Evolutionary conservation across 2,797 vertebrate species (phyloP).

Genomic region (Cuculus canorus): DNA sequence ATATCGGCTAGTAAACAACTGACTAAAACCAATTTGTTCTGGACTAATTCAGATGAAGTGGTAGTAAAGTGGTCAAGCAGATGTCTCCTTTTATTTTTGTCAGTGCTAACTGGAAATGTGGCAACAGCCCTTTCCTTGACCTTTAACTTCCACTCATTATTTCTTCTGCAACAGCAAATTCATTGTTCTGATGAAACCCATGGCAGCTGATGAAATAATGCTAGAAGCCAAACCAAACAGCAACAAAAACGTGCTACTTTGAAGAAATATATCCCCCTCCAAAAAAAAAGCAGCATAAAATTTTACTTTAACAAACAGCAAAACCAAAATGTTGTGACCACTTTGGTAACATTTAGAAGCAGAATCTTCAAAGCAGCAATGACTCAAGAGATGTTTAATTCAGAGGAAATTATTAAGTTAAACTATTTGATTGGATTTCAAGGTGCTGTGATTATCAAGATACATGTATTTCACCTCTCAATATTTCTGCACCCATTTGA

Average conservation of each 20-base stretch:
- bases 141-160: constrained; percentile 61
- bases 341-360: background rate
- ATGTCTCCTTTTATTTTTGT: constrained; percentile 20
- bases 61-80: constrained; percentile 20
- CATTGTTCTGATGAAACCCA: background rate
- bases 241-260: background rate
- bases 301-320: background rate
- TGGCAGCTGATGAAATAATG: background rate
- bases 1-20: background rate
- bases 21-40: background rate
- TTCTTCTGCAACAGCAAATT: constrained; percentile 33
- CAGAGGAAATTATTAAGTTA: background rate
- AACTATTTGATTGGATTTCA: background rate
- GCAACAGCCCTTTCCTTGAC: constrained; percentile 49
- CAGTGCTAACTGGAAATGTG: constrained; percentile 1
- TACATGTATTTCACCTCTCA: background rate
- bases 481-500: background rate
- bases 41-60: background rate
- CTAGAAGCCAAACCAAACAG: background rate
- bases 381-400: background rate
- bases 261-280: fast-evolving
- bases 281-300: background rate
- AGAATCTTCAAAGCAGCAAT: background rate
- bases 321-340: background rate
- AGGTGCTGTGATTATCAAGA: background rate